A percentile compares a stretch with the other conserved stretches of the same genome.
Conservation (phyloP, 2,797 vertebrate species). For the Spea hammondii region DNA sequence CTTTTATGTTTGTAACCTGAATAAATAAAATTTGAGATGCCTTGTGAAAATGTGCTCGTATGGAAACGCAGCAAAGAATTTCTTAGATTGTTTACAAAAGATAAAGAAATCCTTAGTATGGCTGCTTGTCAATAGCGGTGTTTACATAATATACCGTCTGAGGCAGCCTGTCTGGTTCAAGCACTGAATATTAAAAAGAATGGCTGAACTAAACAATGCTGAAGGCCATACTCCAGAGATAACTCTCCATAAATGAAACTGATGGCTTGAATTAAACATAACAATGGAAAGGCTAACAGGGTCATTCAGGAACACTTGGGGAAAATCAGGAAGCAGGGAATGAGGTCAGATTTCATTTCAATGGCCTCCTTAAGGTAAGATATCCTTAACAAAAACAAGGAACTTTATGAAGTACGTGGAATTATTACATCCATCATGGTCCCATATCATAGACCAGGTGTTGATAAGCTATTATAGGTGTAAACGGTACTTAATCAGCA, state of each 20-base stretch:
- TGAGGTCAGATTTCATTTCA: too few relatives aligned
- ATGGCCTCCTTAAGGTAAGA: too few relatives aligned
- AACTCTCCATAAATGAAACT: conserved; percentile 11
- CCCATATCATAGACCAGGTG: too few relatives aligned
- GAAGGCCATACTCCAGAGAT: conserved; percentile 11
- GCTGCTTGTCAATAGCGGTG: conserved; percentile 24
- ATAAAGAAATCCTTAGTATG: conserved; percentile 6
- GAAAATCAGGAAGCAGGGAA: neutral
- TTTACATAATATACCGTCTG: conserved; percentile 30
- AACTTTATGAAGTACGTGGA: too few relatives aligned
- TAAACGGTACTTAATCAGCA: too few relatives aligned
- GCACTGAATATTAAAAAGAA: conserved; percentile 37
- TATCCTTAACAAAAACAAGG: too few relatives aligned
- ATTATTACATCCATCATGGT: too few relatives aligned
- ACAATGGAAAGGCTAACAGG: conserved; percentile 26
- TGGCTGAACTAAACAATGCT: conserved; percentile 15
- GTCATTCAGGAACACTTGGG: conserved; percentile 9
- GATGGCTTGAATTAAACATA: conserved; percentile 22
- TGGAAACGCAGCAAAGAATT: conserved; percentile 10
- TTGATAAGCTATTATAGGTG: too few relatives aligned
- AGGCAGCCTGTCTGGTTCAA: conserved; percentile 8
- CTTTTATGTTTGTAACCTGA: too few relatives aligned
- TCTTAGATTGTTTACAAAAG: conserved; percentile 32
- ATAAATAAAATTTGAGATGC: too few relatives aligned
- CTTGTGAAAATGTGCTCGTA: too few relatives aligned